Evolutionary conservation across 1,140 invertebrate species (phyloP), one percentile per base, ranked within the genome.

Genomic region (Drosophila quadrilineata): DNA sequence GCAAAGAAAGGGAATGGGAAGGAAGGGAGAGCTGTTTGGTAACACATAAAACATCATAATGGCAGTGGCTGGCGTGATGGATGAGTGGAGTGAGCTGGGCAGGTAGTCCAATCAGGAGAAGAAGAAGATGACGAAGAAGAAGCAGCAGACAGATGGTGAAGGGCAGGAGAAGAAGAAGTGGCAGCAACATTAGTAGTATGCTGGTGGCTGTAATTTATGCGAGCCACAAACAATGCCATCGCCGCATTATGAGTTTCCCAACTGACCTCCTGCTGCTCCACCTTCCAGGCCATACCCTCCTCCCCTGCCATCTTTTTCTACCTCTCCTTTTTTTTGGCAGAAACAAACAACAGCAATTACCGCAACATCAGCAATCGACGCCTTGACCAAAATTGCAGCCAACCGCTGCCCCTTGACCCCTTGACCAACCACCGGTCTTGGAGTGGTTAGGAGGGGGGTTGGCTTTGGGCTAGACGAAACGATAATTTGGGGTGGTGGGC

Each of bases 11-110:
- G 24, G 24, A 24, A 24, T 3, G 24, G 6, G 6, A 24, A 24
- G 24, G 24, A 24, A 6, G n/a, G n/a, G n/a, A n/a, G n/a, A n/a
- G n/a, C n/a, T n/a, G n/a, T n/a, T n/a, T n/a, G 22, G 2, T 10
- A 29, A 38, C 63, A 36, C 76, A 84, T 84, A 84, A 84, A 84
- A 84, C 70, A 77, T 43, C 35, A 62, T 70, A 73, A 71, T 70
- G 64, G 54, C 14, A 28, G 26, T 6, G 33, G 14, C 21, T 49
- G 35, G 45, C 17, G 40, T 16, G 9, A 12, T n/a, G n/a, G n/a
- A n/a, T n/a, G n/a, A n/a, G 0, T 24, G 40, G 35, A 3, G 8
- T 19, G 17, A 19, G 17, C 29, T 6, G 29, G n/a, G n/a, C n/a
- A n/a, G n/a, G n/a, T 19, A 8, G 16, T 6, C 24, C 24, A 3